Evolutionary conservation across 1,140 invertebrate species (phyloP), one percentile per base, ranked within the genome.

Genomic region (Pollicipes pollicipes): DNA sequence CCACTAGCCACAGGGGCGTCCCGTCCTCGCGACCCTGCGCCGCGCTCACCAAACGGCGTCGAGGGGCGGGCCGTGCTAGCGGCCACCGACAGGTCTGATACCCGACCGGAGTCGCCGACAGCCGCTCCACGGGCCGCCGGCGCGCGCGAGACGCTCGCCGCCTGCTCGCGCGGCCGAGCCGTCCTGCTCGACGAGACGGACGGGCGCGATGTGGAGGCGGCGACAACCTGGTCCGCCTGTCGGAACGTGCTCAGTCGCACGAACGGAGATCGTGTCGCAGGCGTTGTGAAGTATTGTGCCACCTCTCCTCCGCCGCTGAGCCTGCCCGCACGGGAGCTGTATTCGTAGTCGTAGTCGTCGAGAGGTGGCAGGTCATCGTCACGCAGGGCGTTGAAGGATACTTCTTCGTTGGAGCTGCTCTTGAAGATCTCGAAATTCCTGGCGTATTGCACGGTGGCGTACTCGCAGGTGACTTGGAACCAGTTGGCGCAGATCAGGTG

Each of bases 401-500:
- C 27, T 29, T 29, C 64, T 21, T 58, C 24, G 45, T 58, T 58
- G 6, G 45, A 58, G 45, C 24, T 10, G 64, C 24, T 66, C 64
- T 66, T 66, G 64, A 66, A 66, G 64, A 66, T 66, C 64, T 66
- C 64, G 64, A 28, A 66, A 68, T 75, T 89, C 80, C 90, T 89
- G 77, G 88, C 89, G 80, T 88, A 89, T 76, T 87, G 90, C 66
- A 90, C 80, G 21, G 88, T 87, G 3, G 88, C 85, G 30, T 87
- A 85, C 74, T 88, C 86, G 77, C 91, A 93, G 76, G 91, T 89
- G 0, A 93, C 88, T 76, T 93, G 90, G 72, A 88, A 88, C 90
- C 90, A 93, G 77, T 91, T 89, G 68, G 90, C 90, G 78, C 91
- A 94, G 30, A 91, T 93, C 79, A 93, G 90, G 70, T 90, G 89